These are phyloP conservation scores for Polydrusus pterygomalis DNA, from an alignment of 2,888 invertebrate genomes.

Conservation along the genomic window DNA sequence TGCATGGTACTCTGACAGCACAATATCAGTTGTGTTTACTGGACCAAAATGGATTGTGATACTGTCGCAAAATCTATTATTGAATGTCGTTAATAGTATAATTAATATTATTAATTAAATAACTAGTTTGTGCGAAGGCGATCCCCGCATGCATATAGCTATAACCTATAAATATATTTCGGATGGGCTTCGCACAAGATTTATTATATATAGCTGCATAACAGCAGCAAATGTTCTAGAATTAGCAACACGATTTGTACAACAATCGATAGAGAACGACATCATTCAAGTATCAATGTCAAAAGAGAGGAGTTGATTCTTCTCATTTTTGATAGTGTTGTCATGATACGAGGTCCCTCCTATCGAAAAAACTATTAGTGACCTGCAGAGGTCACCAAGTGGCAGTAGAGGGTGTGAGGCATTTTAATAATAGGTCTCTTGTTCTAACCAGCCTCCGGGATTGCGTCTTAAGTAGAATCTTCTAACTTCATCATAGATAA, in stretches of 20 bases:
- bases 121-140: constrained; percentile 59
- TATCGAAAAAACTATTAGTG: constrained; percentile 66
- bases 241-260: constrained; percentile 72
- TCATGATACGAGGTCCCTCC: constrained; percentile 68
- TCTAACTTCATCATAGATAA: constrained; percentile 98
- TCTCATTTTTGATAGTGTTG: constrained; percentile 48
- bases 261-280: constrained; percentile 70
- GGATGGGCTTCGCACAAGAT: constrained; percentile 56
- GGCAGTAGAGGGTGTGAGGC: constrained; percentile 63
- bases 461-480: constrained; percentile 97
- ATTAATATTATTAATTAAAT: constrained; percentile 59
- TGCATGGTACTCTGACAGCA: constrained; percentile 39
- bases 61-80: constrained; percentile 62
- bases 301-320: constrained; percentile 46
- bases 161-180: constrained; percentile 51
- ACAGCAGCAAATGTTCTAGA: constrained; percentile 67
- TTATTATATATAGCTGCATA: constrained; percentile 61
- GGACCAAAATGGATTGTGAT: constrained; percentile 38
- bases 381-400: constrained; percentile 62
- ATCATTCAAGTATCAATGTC: constrained; percentile 61
- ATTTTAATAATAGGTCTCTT: constrained; percentile 97
- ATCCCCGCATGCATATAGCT: constrained; percentile 49
- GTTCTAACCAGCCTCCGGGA: constrained; percentile 99
- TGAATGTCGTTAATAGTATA: constrained; percentile 46
- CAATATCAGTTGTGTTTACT: constrained; percentile 56